Conservation (phyloP, 2,113 vertebrate genomes). For the Hippolais icterina region DNA sequence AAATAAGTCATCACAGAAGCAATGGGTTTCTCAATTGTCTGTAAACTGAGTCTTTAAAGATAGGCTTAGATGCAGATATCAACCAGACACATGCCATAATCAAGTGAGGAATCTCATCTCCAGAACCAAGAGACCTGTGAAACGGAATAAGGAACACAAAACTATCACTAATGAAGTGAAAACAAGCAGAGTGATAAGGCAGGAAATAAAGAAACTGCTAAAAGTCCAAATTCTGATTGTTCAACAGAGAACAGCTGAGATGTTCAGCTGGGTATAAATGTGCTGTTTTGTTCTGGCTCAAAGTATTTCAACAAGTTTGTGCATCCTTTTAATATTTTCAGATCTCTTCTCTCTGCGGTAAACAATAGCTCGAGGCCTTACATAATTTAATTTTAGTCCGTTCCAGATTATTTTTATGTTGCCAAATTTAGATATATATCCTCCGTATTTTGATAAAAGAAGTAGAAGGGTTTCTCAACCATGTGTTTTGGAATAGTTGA, state of each 20-base stretch:
- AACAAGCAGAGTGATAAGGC: neutral
- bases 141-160: neutral
- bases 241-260: neutral
- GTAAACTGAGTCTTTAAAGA: neutral
- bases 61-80: neutral
- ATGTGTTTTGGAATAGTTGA: neutral
- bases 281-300: neutral
- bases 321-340: neutral
- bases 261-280: neutral
- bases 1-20: neutral
- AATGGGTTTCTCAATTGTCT: neutral
- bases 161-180: neutral
- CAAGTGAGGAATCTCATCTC: neutral
- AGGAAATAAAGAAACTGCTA: neutral
- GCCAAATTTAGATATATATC: neutral
- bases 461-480: neutral
- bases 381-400: conserved; percentile 18
- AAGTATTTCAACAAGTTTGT: neutral
- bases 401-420: neutral
- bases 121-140: neutral
- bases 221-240: neutral
- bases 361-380: neutral
- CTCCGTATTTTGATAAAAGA: neutral
- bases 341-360: neutral
- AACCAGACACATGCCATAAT: neutral